Base-by-base conservation (phyloP, 2,797 vertebrate species). In the Lutjanus campechanus region DNA sequence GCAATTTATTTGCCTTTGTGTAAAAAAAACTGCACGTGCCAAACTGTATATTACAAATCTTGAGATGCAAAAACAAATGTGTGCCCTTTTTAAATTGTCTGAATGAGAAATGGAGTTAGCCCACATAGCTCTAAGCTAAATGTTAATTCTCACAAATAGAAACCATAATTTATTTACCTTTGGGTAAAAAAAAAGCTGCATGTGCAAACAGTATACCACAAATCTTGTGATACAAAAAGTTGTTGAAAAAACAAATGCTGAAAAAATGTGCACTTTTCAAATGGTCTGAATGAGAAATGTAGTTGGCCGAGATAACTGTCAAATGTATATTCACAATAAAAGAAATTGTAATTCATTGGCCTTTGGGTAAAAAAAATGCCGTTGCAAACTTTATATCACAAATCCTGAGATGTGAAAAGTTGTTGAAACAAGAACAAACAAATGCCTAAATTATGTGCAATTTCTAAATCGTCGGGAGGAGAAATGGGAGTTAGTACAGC, bases 301-400 rank as follows among this genome's bases (percentile, higher is more conserved):
- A 36, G 29, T 36, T 36, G 29, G 29, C 5, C 5, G 29, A 36
- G 29, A 36, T 36, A 36, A 36, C 29, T 36, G 5, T 5, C 66
- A 58, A 79, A 73, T 59, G 50, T 72, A 71, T 82, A 64, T 73
- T 47, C 7, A 54, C 0, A 60, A 20, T 59, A 81, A 73, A 11
- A 79, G 2, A 73, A 83, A 74, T 1, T 7, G 17, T 19, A 15
- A 17, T 70, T 81, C 43, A 70, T 70, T 50, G 56, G 16, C 11
- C 25, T 19, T 8, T 17, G 17, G 22, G 20, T 43, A 59, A 55
- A 56, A 55, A 56, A 41, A 11, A 11, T 41, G 5, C 6, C 29
- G 68, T 29, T 58, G 13, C 10, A 69, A 63, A 73, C n/a, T 56
- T 46, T 79, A 49, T 49, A 36, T 71, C 1, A 19, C 20, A 70